phyloP scores from a whole-genome alignment of 2,113 vertebrate species.

The Acanthisitta chloris region DNA sequence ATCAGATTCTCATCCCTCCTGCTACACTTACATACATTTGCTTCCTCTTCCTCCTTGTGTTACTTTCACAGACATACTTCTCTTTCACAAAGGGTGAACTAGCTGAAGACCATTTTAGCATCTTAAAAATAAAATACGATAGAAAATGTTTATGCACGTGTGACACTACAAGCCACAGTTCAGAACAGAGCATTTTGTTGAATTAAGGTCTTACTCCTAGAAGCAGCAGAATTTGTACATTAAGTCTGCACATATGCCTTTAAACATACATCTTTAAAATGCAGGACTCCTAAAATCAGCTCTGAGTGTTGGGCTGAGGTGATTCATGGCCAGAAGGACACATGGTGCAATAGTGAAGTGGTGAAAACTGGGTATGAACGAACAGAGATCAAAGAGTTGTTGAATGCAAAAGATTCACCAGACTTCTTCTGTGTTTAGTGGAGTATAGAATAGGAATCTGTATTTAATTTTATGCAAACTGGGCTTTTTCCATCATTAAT shows the following conservation, averaged over 20 bases:
- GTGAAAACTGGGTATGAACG: neutral
- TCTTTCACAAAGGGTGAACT: neutral
- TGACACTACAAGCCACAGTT: neutral
- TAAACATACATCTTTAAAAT: neutral
- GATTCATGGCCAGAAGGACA: neutral
- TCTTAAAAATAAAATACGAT: neutral
- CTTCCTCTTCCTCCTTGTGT: neutral
- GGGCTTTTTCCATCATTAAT: neutral
- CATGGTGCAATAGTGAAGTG: neutral
- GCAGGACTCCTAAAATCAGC: too few relatives aligned
- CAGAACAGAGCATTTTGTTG: neutral
- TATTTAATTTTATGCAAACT: neutral
- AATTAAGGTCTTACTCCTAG: neutral
- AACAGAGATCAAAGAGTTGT: neutral
- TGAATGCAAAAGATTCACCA: neutral
- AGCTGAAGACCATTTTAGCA: neutral
- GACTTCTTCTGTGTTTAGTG: neutral
- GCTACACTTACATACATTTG: accelerated
- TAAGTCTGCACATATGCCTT: neutral
- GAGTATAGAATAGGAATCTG: neutral
- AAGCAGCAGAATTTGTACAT: neutral
- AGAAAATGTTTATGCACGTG: neutral
- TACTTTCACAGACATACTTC: neutral
- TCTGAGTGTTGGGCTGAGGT: neutral
- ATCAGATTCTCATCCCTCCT: neutral